These are phyloP conservation scores for Capromys pilorides DNA, from an alignment of 2,797 vertebrate species.

Conservation along the genomic window DNA sequence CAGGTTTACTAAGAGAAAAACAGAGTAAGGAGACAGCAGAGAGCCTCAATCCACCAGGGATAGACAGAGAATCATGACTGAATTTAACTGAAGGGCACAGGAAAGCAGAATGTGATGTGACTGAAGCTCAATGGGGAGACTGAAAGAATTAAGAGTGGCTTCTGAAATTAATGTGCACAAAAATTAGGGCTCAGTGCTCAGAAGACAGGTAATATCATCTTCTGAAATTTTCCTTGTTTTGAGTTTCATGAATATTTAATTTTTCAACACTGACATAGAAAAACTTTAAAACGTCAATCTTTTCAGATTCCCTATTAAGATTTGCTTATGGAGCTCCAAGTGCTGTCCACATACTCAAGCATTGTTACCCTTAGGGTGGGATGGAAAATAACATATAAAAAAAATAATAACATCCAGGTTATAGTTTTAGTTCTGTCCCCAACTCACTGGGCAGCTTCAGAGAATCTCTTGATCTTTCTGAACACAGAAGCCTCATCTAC, in stretches of 20 bases:
- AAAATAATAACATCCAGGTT: neutral
- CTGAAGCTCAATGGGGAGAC: neutral
- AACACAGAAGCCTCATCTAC: neutral
- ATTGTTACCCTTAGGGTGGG: neutral
- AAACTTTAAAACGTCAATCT: neutral
- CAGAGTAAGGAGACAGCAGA: neutral
- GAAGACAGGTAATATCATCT: neutral
- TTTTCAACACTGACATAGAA: neutral
- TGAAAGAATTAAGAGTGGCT: neutral
- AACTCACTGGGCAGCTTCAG: constrained; percentile 9
- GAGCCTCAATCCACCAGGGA: neutral
- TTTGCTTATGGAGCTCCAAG: neutral
- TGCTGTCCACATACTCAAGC: constrained; percentile 22
- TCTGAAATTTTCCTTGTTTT: neutral
- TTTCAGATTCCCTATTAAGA: neutral
- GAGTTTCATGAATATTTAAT: neutral
- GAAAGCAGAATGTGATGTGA: neutral
- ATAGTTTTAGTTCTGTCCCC: neutral
- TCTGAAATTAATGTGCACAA: neutral
- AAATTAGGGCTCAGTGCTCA: neutral
- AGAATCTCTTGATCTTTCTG: constrained; percentile 41
- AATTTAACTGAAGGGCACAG: neutral
- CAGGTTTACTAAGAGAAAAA: neutral
- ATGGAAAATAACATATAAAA: neutral
- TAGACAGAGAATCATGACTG: neutral